Conservation (phyloP, 2,113 vertebrate species). For the Labeo rohita region DNA sequence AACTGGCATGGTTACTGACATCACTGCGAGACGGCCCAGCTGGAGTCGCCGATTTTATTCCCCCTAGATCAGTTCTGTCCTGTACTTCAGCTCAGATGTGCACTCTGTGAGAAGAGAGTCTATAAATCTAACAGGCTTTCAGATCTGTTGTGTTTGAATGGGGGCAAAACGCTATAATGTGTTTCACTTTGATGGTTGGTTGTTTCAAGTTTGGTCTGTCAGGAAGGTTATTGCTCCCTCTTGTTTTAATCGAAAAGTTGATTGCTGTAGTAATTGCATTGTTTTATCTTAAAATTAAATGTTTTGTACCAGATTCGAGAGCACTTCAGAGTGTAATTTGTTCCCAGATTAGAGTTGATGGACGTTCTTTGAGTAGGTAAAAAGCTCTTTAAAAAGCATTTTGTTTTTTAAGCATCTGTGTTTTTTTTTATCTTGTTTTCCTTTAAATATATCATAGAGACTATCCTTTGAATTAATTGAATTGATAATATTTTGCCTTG, state of each 20-base stretch:
- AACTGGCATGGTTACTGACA: not conserved
- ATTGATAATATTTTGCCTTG: not conserved
- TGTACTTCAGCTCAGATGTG: not conserved
- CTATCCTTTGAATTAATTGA: not conserved
- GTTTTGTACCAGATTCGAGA: constrained; percentile 10
- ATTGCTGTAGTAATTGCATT: constrained; percentile 50
- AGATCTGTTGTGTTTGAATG: not conserved
- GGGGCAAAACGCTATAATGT: not conserved
- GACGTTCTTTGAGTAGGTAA: not conserved
- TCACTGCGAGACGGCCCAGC: constrained; percentile 3
- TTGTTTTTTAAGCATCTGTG: not conserved
- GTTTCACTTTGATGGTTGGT: constrained; percentile 4
- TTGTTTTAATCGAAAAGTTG: constrained; percentile 39
- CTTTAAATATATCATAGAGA: not conserved
- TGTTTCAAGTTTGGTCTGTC: not conserved
- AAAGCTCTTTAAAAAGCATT: not conserved
- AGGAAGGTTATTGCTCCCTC: not conserved
- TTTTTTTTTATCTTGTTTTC: not conserved
- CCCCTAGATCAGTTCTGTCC: not conserved
- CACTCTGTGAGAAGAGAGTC: not conserved
- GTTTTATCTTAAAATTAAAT: constrained; percentile 28
- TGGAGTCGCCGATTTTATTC: not conserved
- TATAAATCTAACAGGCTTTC: constrained; percentile 1
- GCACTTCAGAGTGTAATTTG: constrained; percentile 2
- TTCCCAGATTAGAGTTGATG: not conserved